Evolutionary conservation across 2,888 invertebrate species (phyloP).

Genomic region (Nasonia oneida): DNA sequence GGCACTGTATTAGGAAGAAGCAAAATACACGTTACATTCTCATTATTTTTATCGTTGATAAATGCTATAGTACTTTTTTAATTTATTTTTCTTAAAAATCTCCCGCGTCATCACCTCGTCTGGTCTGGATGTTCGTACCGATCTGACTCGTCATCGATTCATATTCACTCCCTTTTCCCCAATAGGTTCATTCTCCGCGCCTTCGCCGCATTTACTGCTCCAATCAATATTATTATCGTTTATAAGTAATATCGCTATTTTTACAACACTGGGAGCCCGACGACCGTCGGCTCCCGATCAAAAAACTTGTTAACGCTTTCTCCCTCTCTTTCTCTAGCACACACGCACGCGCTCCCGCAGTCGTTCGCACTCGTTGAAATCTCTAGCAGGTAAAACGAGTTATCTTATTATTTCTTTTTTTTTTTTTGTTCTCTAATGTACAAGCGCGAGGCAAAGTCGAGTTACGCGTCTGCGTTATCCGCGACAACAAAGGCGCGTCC

Average conservation of each 20-base stretch:
- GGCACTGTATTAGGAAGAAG: conserved; percentile 80
- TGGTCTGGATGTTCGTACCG: neutral
- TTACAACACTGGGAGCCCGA: conserved; percentile 57
- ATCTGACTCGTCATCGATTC: neutral
- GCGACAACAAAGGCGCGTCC: conserved; percentile 14
- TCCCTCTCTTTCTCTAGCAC: conserved; percentile 50
- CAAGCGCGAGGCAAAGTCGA: conserved; percentile 53
- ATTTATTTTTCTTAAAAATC: conserved; percentile 62
- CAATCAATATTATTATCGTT: conserved; percentile 59
- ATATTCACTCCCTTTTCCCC: neutral
- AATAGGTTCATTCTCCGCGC: conserved; percentile 38
- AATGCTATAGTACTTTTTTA: conserved; percentile 74
- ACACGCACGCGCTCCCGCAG: conserved; percentile 47
- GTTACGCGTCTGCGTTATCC: neutral
- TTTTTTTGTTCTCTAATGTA: conserved; percentile 61
- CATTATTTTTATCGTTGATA: conserved; percentile 77
- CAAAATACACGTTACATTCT: conserved; percentile 78
- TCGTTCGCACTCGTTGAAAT: conserved; percentile 41
- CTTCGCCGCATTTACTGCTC: conserved; percentile 16
- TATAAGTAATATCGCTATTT: conserved; percentile 62
- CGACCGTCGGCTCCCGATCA: conserved; percentile 38
- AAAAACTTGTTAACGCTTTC: conserved; percentile 60
- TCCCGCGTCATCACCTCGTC: neutral
- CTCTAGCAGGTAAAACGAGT: conserved; percentile 59
- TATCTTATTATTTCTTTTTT: conserved; percentile 66